phyloP scores from a whole-genome alignment of 2,797 vertebrate genomes.

The Thripadectes ignobilis region DNA sequence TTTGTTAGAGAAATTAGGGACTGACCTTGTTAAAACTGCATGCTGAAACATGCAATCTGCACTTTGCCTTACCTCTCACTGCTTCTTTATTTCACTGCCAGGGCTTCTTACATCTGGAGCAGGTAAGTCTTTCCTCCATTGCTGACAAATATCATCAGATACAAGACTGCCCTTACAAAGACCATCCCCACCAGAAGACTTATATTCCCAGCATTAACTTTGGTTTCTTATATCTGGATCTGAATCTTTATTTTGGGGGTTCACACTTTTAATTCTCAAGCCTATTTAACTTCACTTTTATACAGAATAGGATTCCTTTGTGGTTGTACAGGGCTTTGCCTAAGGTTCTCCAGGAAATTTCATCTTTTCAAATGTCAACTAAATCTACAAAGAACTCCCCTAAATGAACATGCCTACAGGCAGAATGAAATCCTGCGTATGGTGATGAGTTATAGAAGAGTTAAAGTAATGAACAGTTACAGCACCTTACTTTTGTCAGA shows the following conservation, averaged over 20 bases:
- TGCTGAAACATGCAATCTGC: not conserved
- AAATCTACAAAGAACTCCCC: not conserved
- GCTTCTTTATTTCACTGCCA: not conserved
- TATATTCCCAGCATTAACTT: not conserved
- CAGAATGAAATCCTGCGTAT: not conserved
- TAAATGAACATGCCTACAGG: not conserved
- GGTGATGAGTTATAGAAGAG: not conserved
- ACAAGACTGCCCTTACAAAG: not conserved
- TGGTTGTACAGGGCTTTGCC: not conserved
- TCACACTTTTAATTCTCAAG: not conserved
- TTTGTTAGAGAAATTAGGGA: constrained; percentile 46
- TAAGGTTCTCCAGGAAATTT: not conserved
- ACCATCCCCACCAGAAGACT: not conserved
- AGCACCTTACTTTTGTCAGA: not conserved
- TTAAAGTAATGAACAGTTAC: not conserved
- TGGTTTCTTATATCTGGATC: not conserved
- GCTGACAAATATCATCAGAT: not conserved
- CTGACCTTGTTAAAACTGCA: not conserved
- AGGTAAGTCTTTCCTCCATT: not conserved
- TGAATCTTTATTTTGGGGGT: not conserved
- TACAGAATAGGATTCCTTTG: not conserved
- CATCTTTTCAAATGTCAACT: not conserved
- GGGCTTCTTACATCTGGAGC: not conserved
- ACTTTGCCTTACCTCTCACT: not conserved
- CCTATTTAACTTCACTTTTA: not conserved